Evolutionary conservation across 2,797 vertebrate genomes (phyloP), one percentile per base, ranked within the genome.

Genomic region (Macroramphosus scolopax): DNA sequence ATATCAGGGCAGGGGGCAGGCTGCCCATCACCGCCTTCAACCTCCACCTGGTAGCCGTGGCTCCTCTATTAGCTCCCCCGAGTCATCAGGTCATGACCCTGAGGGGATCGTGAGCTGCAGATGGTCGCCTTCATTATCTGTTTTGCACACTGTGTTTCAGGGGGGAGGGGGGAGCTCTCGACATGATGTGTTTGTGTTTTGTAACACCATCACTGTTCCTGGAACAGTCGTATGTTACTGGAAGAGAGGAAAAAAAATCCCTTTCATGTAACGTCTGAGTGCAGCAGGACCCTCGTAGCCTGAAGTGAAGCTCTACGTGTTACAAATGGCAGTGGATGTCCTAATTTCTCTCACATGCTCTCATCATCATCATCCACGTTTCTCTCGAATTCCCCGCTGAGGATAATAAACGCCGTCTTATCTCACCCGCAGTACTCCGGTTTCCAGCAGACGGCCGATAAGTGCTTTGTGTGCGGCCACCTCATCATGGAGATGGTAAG

Each of bases 401-500:
- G 18, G 9, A 33, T 46, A 11, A 40, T 54, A 37, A 56, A 14
- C 25, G 14, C 37, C 54, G 55, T 77, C 20, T 75, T 17, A 2
- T 87, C 22, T 31, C 67, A 29, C 59, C 54, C 68, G 30, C 90
- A 99, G 97, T 99, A 98, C 85, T 99, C 97, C 12, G 97, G 97
- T 36, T 99, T 99, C 87, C 97, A 99, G 88, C 97, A 99, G 82
- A 98, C 97, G 0, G 95, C 96, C 0, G 96, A 99, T 70, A 99
- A 99, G 87, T 99, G 97, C 77, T 98, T 98, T 12, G 93, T 99
- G 80, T 99, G 97, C 47, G 97, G 97, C 76, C 97, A 99, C 75
- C 95, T 99, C 82, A 98, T 99, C 87, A 98, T 99, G 97, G 97
- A 99, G 84, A 99, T 98, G 97, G 97, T 99, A 90, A 90, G 93